Evolutionary conservation across 2,888 invertebrate genomes (phyloP), one percentile per base, ranked within the genome.

Genomic region (Pasiphila rectangulata): DNA sequence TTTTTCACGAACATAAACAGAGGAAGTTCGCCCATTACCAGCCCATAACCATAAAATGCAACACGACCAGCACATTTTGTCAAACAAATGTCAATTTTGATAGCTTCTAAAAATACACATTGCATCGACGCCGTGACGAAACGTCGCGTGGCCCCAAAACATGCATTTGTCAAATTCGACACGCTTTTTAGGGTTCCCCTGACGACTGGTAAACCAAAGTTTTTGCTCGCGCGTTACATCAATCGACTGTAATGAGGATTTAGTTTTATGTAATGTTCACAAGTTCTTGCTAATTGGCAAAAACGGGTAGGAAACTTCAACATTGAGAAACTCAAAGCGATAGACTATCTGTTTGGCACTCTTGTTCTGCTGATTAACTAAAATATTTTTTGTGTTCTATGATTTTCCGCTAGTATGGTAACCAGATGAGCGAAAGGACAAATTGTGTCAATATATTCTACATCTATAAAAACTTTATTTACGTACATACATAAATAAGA

Each of bases 91-190:
- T 43, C 61, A 62, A 66, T 64, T 64, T 69, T 69, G 67, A 69
- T 71, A 68, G 63, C 61, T 59, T 47, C 64, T 61, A 67, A 66
- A 72, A 66, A 65, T 69, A 70, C 35, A 32, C 50, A 52, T 53
- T 61, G 64, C 61, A 56, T 69, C 61, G 54, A n/a, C n/a, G 57
- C 69, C 78, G 73, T 69, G 68, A 55, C 76, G 45, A 75, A 83
- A 47, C 63, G 83, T 77, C 85, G 82, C 83, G 86, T 85, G 85
- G 32, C 76, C 79, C 79, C 78, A 79, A 83, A 87, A 84, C 84
- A 86, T 66, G 75, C 82, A 83, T 88, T 87, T 83, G 79, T 87
- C 83, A 83, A 72, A 83, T 87, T 86, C 74, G 87, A 73, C 64
- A 62, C 82, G 83, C 82, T 83, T 55, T 53, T 57, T 55, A 44